Conservation (phyloP, 2,113 vertebrate species). For the Bubo scandiacus region DNA sequence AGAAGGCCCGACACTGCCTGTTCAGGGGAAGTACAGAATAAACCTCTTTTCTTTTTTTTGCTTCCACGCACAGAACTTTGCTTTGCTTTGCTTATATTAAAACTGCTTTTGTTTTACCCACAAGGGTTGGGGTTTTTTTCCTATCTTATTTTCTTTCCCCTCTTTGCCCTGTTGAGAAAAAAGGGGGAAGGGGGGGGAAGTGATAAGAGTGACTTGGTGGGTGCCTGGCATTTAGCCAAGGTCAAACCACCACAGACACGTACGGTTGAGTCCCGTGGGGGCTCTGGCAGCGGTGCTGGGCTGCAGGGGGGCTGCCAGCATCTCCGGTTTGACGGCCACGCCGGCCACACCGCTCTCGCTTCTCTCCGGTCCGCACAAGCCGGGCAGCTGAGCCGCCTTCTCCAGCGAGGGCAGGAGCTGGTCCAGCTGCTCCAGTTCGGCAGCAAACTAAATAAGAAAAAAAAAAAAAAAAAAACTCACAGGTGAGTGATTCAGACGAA, state of each 20-base stretch:
- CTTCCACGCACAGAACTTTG: no score
- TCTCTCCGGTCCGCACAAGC: slow-evolving; percentile 69
- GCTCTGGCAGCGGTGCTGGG: slow-evolving; percentile 61
- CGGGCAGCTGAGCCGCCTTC: slow-evolving; percentile 74
- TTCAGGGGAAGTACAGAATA: no score
- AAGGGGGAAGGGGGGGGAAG: no score
- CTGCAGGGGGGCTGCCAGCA: slow-evolving; percentile 67
- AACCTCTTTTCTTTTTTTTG: no score
- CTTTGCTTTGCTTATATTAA: no score
- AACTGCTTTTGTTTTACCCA: no score
- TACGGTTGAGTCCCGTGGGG: slow-evolving; percentile 72
- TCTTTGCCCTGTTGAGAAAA: no score
- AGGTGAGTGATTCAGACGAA: neutral
- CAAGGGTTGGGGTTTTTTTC: no score
- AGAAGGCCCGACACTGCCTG: no score
- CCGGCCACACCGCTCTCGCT: slow-evolving; percentile 70
- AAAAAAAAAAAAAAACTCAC: neutral
- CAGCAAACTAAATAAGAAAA: slow-evolving; percentile 65
- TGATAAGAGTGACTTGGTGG: no score
- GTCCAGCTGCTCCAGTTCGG: slow-evolving; percentile 84
- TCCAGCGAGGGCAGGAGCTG: slow-evolving; percentile 86
- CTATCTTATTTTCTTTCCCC: no score
- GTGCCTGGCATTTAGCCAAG: no score
- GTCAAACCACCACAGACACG: neutral
- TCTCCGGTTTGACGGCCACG: slow-evolving; percentile 81